Percentiles rank a stretch among this genome's conserved stretches.
These are phyloP conservation scores for Myiozetetes cayanensis DNA, from an alignment of 2,113 vertebrate species.

Conservation along the genomic window DNA sequence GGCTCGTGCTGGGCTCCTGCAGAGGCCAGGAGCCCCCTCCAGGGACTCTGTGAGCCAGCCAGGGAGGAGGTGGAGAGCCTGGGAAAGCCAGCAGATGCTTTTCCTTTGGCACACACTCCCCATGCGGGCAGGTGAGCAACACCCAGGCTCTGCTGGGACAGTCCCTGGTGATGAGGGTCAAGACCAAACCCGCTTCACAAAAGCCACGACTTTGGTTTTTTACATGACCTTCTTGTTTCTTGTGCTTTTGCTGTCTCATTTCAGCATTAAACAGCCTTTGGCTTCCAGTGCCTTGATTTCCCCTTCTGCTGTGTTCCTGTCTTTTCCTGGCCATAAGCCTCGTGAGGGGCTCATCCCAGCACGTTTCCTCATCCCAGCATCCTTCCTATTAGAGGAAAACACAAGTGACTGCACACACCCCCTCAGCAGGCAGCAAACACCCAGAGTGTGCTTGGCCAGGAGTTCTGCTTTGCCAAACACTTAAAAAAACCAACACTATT, in stretches of 20 bases:
- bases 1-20: neutral
- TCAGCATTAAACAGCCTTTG: neutral
- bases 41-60: neutral
- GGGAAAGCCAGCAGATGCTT: neutral
- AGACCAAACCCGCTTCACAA: neutral
- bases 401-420: neutral
- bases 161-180: neutral
- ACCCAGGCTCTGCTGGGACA: neutral
- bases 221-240: neutral
- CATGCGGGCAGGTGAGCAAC: neutral
- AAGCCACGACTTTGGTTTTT: neutral
- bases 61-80: neutral
- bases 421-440: neutral
- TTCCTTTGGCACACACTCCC: neutral
- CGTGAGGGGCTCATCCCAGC: neutral
- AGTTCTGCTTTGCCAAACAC: neutral
- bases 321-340: fast-evolving
- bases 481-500: neutral
- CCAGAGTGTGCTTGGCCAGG: neutral
- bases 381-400: neutral
- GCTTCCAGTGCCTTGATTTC: neutral
- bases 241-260: neutral
- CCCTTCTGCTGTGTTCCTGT: neutral
- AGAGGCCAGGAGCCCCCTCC: neutral
- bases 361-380: fast-evolving